Evolutionary conservation across 2,113 vertebrate genomes (phyloP), one percentile per base, ranked within the genome.

Genomic region (Marcusenius ussheri): DNA sequence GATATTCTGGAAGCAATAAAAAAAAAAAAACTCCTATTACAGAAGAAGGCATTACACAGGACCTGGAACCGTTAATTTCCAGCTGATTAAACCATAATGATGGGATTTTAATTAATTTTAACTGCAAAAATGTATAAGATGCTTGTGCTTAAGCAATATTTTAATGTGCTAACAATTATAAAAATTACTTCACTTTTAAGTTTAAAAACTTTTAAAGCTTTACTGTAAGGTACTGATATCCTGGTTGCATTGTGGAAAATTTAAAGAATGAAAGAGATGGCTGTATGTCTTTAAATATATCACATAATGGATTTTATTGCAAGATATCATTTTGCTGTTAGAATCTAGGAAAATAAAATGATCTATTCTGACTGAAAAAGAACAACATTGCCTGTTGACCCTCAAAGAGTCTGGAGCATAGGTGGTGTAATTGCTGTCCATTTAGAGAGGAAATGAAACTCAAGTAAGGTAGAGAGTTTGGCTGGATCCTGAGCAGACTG

Each of bases 1-100:
- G 90, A 96, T 96, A 91, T 96, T 96, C 96, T 96, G 92, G 45
- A 31, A 91, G 90, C 87, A 31, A 84, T 4, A 35, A 88, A 24
- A 90, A 56, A 24, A 90, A 56, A 8, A 88, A 85, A 91, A 88
- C 5, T 19, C 19, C 47, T 8, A n/a, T 46, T 84, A 84, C 19
- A 1, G 8, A 84, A 42, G 4, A 21, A 21, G 45, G 15, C 8
- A 80, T 89, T 39, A 47, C 56, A 49, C 5, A 70, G 83, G 19
- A 84, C 83, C 83, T 47, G 45, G 39, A 53, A 91, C 91, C 35
- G 46, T 89, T 88, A 19, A 47, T n/a, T 87, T 53, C 27, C n/a
- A 86, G 45, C 46, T 27, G n/a, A 86, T 51, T 51, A 27, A 86
- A 86, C n/a, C 50, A 51, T 56, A 27, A 85, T 49, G 88, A 88